Percentiles rank a stretch among this genome's conserved stretches.
phyloP scores from a whole-genome alignment of 2,888 invertebrate genomes.

The Drosophila yooni region DNA sequence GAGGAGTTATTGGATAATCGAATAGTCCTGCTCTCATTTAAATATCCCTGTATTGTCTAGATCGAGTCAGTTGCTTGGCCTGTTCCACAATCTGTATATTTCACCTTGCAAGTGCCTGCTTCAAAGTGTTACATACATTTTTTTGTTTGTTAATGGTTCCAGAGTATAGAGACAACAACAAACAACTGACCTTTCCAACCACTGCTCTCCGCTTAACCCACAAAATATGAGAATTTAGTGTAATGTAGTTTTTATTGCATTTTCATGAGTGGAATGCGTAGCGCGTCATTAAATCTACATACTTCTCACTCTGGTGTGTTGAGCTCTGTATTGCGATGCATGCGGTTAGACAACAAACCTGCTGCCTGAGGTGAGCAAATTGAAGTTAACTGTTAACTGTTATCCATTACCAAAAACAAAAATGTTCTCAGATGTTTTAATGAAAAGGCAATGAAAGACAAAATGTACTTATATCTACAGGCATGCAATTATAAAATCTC shows the following conservation, averaged over 20 bases:
- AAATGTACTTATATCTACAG: background rate
- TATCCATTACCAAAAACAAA: background rate
- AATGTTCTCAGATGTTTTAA: background rate
- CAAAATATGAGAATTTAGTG: constrained; percentile 73
- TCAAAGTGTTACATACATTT: background rate
- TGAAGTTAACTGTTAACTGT: background rate
- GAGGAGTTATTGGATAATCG: background rate
- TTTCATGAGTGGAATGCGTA: constrained; percentile 69
- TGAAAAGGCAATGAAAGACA: background rate
- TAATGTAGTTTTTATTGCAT: constrained; percentile 74
- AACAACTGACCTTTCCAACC: constrained; percentile 12
- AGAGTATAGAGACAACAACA: constrained; percentile 7
- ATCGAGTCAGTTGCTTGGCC: background rate
- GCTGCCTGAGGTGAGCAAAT: background rate
- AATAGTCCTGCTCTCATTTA: background rate
- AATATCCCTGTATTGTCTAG: background rate
- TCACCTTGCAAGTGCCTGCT: background rate
- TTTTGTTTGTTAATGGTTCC: background rate
- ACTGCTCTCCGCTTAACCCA: constrained; percentile 6
- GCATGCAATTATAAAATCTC: background rate
- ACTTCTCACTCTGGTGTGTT: background rate
- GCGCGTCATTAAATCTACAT: constrained; percentile 51
- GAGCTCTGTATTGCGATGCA: constrained; percentile 3
- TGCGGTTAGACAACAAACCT: background rate
- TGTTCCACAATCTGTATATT: background rate